Evolutionary conservation across 2,113 vertebrate species (phyloP).

Genomic region (Ranitomeya variabilis): DNA sequence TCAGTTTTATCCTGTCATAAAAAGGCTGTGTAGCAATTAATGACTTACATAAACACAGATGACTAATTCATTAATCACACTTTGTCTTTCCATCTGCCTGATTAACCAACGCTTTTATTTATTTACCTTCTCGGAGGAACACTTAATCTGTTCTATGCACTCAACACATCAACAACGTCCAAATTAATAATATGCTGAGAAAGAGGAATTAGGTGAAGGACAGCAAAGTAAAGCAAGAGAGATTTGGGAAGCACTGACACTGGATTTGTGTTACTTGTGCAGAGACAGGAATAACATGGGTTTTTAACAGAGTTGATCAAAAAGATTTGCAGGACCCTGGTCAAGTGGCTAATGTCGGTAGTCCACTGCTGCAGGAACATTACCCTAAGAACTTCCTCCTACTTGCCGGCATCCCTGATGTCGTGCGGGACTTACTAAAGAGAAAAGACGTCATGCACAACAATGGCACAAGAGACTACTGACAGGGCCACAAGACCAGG

Average conservation of each 20-base stretch:
- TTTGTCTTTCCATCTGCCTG: constrained; percentile 43
- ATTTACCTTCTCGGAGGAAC: constrained; percentile 51
- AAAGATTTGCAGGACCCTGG: too few relatives aligned
- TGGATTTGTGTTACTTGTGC: background rate
- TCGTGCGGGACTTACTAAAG: too few relatives aligned
- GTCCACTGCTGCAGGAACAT: too few relatives aligned
- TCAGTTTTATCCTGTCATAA: background rate
- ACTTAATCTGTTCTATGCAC: constrained; percentile 45
- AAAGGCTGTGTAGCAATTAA: constrained; percentile 7
- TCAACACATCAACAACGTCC: constrained; percentile 36
- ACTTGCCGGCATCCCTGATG: too few relatives aligned
- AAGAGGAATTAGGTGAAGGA: constrained; percentile 29
- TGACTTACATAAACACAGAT: constrained; percentile 42
- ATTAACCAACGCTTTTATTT: constrained; percentile 52
- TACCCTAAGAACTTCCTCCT: too few relatives aligned
- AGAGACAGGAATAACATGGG: background rate
- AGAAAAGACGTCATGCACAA: too few relatives aligned
- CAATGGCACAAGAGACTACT: too few relatives aligned
- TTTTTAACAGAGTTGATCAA: background rate
- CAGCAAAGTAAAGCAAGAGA: constrained; percentile 30
- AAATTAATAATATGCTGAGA: constrained; percentile 51
- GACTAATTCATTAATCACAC: constrained; percentile 52
- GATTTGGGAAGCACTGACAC: constrained; percentile 2
- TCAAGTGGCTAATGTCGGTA: too few relatives aligned
- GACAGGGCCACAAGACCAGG: too few relatives aligned